Percentiles rank a stretch among this genome's conserved stretches.
These are phyloP conservation scores for Aelia acuminata DNA, from an alignment of 2,888 invertebrate genomes.

Conservation along the genomic window DNA sequence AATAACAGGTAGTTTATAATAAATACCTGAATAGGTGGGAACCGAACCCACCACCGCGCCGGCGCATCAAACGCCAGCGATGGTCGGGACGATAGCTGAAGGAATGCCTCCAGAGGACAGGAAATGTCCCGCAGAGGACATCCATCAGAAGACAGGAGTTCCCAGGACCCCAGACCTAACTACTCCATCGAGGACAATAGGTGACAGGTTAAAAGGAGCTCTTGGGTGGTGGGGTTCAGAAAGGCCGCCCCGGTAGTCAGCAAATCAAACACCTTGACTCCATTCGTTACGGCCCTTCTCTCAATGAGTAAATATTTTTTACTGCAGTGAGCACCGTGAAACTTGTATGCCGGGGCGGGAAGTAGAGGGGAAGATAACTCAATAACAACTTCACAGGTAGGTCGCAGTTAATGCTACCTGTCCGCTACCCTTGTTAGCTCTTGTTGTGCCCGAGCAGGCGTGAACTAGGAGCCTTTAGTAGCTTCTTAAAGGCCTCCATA, in stretches of 20 bases:
- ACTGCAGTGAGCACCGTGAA: constrained; percentile 18
- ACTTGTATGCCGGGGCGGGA: not conserved
- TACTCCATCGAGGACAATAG: constrained; percentile 38
- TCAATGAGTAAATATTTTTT: constrained; percentile 50
- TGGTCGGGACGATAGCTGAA: not conserved
- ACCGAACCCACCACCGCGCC: constrained; percentile 9
- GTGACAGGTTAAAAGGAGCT: constrained; percentile 47
- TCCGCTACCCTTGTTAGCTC: constrained; percentile 24
- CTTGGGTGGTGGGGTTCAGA: constrained; percentile 38
- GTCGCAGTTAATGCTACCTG: constrained; percentile 25
- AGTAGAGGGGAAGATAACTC: constrained; percentile 6
- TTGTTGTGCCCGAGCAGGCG: not conserved
- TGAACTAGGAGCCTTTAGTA: not conserved
- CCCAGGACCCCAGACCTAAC: constrained; percentile 9
- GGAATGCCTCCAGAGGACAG: constrained; percentile 4
- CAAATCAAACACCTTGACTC: constrained; percentile 28
- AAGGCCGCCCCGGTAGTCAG: not conserved
- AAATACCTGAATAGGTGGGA: constrained; percentile 28
- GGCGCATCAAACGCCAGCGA: constrained; percentile 26
- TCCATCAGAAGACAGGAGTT: constrained; percentile 27
- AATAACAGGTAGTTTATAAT: constrained; percentile 21
- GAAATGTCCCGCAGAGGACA: constrained; percentile 48
- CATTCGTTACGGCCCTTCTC: constrained; percentile 15
- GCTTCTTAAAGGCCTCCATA: not conserved
- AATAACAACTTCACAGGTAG: constrained; percentile 20